Conservation (phyloP, 2,797 vertebrate species). For the Manis pentadactyla region DNA sequence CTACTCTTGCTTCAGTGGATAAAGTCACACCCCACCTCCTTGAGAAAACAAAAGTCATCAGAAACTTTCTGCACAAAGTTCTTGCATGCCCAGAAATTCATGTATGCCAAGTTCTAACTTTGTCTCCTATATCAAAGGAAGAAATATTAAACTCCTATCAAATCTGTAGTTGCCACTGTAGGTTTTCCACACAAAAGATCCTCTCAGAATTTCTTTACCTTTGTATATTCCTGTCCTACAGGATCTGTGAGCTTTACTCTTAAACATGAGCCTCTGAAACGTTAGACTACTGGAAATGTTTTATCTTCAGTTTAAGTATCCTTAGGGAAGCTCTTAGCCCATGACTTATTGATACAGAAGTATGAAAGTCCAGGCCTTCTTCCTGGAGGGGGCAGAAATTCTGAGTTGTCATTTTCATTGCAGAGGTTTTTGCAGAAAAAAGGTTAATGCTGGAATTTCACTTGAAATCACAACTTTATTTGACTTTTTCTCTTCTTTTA, state of each 20-base stretch:
- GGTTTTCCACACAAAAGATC: neutral
- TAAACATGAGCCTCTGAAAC: neutral
- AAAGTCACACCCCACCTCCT: neutral
- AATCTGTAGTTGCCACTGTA: neutral
- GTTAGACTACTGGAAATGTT: neutral
- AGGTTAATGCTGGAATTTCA: neutral
- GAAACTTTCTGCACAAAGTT: neutral
- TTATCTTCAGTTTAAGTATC: neutral
- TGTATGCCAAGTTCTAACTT: neutral
- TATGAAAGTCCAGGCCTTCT: neutral
- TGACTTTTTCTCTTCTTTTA: neutral
- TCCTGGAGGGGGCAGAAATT: neutral
- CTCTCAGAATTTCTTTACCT: neutral
- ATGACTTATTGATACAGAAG: neutral
- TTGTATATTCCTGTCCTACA: rapidly evolving
- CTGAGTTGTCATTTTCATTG: neutral
- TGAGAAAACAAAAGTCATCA: neutral
- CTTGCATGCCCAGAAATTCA: neutral
- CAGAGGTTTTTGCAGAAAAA: neutral
- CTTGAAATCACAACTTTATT: neutral
- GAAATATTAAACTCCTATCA: neutral
- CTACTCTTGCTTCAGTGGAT: neutral
- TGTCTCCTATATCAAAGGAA: neutral
- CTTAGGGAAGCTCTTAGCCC: neutral
- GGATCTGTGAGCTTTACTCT: neutral